These are phyloP conservation scores for Distichodus sexfasciatus DNA, from an alignment of 2,797 vertebrate genomes.

Conservation along the genomic window DNA sequence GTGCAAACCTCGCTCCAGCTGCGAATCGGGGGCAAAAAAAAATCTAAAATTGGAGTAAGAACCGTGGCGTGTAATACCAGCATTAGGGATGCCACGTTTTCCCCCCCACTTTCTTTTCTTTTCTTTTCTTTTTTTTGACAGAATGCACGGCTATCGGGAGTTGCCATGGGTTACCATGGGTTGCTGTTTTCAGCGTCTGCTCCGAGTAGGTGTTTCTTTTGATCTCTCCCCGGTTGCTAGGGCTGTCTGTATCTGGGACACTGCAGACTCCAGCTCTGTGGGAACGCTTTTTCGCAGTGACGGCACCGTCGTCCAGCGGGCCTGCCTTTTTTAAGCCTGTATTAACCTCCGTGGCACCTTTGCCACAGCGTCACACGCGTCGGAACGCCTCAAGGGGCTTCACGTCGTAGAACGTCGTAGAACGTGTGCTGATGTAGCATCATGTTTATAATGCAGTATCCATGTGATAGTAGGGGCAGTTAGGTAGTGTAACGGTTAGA, in stretches of 20 bases:
- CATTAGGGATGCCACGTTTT: background rate
- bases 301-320: constrained; percentile 30
- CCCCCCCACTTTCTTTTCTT: constrained; percentile 19
- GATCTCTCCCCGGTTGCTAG: constrained; percentile 52
- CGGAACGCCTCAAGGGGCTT: background rate
- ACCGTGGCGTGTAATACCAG: too few relatives aligned
- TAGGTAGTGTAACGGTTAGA: too few relatives aligned
- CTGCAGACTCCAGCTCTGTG: constrained; percentile 52
- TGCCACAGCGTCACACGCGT: background rate
- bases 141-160: constrained; percentile 39
- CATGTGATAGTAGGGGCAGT: too few relatives aligned
- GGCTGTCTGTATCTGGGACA: constrained; percentile 57
- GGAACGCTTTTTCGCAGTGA: constrained; percentile 45
- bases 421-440: too few relatives aligned
- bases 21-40: too few relatives aligned
- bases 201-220: constrained; percentile 56
- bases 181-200: constrained; percentile 43
- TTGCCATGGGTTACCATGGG: constrained; percentile 49
- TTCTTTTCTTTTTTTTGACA: constrained; percentile 6
- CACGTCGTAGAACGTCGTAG: too few relatives aligned
- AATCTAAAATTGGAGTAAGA: too few relatives aligned
- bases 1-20: too few relatives aligned
- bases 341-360: constrained; percentile 38
- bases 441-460: too few relatives aligned
- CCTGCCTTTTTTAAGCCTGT: constrained; percentile 20